These are phyloP conservation scores for Orthonevra nobilis DNA, from an alignment of 2,888 invertebrate genomes.

Conservation along the genomic window DNA sequence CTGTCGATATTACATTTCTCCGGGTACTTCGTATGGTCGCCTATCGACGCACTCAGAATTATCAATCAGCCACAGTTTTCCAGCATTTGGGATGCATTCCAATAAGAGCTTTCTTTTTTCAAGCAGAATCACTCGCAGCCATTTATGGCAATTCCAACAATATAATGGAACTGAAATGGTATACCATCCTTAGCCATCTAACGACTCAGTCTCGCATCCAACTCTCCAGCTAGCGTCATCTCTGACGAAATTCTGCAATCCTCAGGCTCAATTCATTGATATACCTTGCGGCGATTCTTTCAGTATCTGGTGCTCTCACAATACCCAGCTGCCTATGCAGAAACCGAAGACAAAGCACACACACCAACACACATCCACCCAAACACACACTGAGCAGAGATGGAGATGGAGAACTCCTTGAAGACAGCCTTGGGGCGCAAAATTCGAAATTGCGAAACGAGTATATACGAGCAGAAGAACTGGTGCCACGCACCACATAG, in stretches of 20 bases:
- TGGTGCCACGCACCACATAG: constrained; percentile 47
- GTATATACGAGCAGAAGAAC: constrained; percentile 58
- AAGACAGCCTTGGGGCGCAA: constrained; percentile 51
- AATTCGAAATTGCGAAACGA: constrained; percentile 67
- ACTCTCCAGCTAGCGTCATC: not conserved
- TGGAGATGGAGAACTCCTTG: constrained; percentile 37
- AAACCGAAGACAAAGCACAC: constrained; percentile 27
- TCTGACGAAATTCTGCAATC: constrained; percentile 29
- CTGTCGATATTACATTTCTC: too few species aligned
- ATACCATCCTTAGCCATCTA: constrained; percentile 3
- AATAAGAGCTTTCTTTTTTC: too few species aligned
- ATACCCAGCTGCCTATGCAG: constrained; percentile 26
- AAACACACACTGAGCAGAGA: constrained; percentile 20
- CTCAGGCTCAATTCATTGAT: constrained; percentile 45
- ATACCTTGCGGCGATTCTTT: constrained; percentile 25
- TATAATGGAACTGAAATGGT: constrained; percentile 35
- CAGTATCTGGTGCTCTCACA: constrained; percentile 18
- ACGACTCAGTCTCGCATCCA: constrained; percentile 16
- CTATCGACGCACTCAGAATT: too few species aligned
- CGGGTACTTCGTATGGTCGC: too few species aligned
- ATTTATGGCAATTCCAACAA: constrained; percentile 10
- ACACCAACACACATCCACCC: not conserved
- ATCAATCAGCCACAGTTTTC: too few species aligned
- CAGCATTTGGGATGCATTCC: too few species aligned
- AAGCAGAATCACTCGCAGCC: not conserved